Evolutionary conservation across 2,113 vertebrate species (phyloP).

Genomic region (Pitta sordida): DNA sequence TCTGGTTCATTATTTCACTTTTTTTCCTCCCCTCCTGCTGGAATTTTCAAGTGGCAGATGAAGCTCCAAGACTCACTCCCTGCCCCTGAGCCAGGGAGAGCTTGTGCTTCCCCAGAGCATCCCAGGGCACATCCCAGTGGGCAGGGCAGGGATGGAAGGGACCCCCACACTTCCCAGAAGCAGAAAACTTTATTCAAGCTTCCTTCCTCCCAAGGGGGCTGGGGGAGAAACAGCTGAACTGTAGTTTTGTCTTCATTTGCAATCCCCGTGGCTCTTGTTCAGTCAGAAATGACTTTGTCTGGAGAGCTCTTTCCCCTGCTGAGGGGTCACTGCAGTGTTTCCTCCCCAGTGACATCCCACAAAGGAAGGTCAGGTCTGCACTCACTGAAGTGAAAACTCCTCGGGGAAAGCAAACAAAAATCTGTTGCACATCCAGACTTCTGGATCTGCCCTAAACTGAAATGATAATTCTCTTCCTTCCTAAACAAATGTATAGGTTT

Average conservation of each 20-base stretch:
- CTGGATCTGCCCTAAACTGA: neutral
- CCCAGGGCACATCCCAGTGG: neutral
- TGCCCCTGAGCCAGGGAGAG: neutral
- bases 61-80: neutral
- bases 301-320: neutral
- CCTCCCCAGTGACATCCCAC: neutral
- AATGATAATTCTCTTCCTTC: neutral
- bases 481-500: neutral
- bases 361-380: neutral
- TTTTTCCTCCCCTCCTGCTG: neutral
- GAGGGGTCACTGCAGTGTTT: neutral
- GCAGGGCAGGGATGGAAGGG: neutral
- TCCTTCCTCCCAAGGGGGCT: neutral
- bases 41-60: neutral
- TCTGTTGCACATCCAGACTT: accelerated
- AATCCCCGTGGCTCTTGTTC: neutral
- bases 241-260: neutral
- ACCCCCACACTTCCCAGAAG: neutral
- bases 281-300: neutral
- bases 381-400: neutral
- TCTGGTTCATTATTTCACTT: neutral
- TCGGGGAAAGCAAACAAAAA: neutral
- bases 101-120: neutral
- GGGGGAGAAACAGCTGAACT: neutral
- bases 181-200: neutral